Base-by-base conservation (phyloP, 2,797 vertebrate genomes). In the Sphenopsis melanotis region DNA sequence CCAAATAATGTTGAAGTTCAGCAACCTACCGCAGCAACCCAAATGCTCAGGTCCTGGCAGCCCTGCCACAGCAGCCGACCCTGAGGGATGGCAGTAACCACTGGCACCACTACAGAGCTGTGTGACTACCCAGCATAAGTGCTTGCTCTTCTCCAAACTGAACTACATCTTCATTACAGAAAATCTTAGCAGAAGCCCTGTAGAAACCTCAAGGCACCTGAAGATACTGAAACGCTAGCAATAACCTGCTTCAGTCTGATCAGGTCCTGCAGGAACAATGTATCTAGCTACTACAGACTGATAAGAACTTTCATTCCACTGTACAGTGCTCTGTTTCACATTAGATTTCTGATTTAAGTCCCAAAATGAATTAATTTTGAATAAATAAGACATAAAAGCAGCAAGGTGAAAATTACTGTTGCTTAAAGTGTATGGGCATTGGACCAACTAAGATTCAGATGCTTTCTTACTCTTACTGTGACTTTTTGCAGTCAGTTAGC, bases 41-140 rank as follows among this genome's bases (percentile, higher is more conserved):
- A 52, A 53, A 37, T 5, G 32, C 59, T 53, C 52, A 30, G 64
- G 32, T 41, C 39, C 71, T 26, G 46, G 46, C 87, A 83, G 61
- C 68, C 27, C 29, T n/a, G 13, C 18, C 34, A 34, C 49, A 53
- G 57, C 9, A 75, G 55, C 59, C 21, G 36, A 47, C 20, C n/a
- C 57, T 3, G 3, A 0, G 2, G 17, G 32, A 56, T 55, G 46
- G 15, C 0, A 79, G 49, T 36, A 69, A 65, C 63, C 47, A 50
- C 66, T 23, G 2, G 32, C 12, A 71, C 29, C 11, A 3, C 65
- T 41, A 9, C 4, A n/a, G 24, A 34, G 29, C 4, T 2, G 0
- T 30, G 20, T 32, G 30, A 81, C 23, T 37, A 9, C 42, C 70
- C 46, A 37, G 49, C 53, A 59, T 21, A 61, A 76, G 34, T 0